Evolutionary conservation across 2,797 vertebrate genomes (phyloP).

Genomic region (Ciconia nigra): DNA sequence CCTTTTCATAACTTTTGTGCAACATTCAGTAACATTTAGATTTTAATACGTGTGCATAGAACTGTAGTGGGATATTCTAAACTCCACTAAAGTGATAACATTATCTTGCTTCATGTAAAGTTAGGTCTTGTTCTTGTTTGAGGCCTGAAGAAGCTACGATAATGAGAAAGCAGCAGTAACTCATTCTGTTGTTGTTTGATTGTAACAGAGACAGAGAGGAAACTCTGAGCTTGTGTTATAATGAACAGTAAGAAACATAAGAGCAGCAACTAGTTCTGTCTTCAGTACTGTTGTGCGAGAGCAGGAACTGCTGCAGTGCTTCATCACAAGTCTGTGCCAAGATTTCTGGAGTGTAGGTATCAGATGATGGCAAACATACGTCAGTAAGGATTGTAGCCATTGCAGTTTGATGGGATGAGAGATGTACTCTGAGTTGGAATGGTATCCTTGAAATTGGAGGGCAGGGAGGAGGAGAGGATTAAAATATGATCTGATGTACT

Average conservation of each 20-base stretch:
- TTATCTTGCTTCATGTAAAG: not conserved
- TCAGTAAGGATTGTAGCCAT: not conserved
- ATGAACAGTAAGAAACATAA: not conserved
- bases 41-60: not conserved
- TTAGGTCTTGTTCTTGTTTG: not conserved
- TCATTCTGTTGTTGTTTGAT: not conserved
- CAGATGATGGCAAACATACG: not conserved
- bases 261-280: not conserved
- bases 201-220: not conserved
- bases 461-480: not conserved
- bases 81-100: rapidly evolving
- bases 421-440: not conserved
- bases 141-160: not conserved
- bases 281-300: not conserved
- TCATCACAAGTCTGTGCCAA: not conserved
- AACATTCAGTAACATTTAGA: not conserved
- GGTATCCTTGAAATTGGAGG: not conserved
- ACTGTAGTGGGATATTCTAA: not conserved
- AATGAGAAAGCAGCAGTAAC: not conserved
- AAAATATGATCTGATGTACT: not conserved
- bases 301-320: not conserved
- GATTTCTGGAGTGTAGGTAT: not conserved
- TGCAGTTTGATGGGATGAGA: not conserved
- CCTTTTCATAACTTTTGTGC: not conserved
- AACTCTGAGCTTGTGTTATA: not conserved